Base-by-base conservation (phyloP, 1,140 invertebrate species). In the Parasteatoda tepidariorum region DNA sequence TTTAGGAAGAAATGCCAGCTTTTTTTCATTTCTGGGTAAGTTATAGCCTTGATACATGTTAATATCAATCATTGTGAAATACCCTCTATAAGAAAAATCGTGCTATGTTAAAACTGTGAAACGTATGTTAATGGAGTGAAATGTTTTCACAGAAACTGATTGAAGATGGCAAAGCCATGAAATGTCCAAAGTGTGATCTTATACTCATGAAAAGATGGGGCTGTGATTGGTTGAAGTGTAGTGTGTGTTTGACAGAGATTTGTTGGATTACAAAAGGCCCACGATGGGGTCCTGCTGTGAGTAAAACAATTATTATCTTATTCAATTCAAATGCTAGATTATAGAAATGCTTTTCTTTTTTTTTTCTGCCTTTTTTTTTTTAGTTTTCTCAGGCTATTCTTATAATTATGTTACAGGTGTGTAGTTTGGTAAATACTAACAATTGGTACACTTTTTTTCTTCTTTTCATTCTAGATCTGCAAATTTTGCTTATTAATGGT, bases 201-300 rank as follows among this genome's bases (percentile, higher is more conserved):
- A 92, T 98, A 15, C 90, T 97, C 1, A 94, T 95, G 90, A 97
- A 98, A 88, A 97, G 97, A 90, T 96, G 94, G 93, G 96, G 97
- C 28, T 98, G 97, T 91, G 96, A 98, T 89, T 97, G 96, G 96
- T 90, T 98, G 33, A 92, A 94, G 64, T 98, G 97, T 89, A 94
- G 95, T 0, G 95, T 96, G 89, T 98, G 97, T 88, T 95, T 96
- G 89, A 96, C 94, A 18, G 96, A 98, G 90, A 97, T 98, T 57
- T 98, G 97, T 88, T 98, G 96, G 96, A 95, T 96, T 6, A 97
- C 96, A 0, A 92, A 93, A 88, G 94, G 95, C 33, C 93, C 94
- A 2, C 91, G 96, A 84, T 97, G 96, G 96, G 96, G 96, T 1
- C 94, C 95, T 7, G 91, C 88, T 59, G 93, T 92, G 89, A 89